A percentile compares a stretch with the other conserved stretches of the same genome.
Conservation (phyloP, 37 sponge, comb jelly and placozoan species). For the Geodia barretti region DNA sequence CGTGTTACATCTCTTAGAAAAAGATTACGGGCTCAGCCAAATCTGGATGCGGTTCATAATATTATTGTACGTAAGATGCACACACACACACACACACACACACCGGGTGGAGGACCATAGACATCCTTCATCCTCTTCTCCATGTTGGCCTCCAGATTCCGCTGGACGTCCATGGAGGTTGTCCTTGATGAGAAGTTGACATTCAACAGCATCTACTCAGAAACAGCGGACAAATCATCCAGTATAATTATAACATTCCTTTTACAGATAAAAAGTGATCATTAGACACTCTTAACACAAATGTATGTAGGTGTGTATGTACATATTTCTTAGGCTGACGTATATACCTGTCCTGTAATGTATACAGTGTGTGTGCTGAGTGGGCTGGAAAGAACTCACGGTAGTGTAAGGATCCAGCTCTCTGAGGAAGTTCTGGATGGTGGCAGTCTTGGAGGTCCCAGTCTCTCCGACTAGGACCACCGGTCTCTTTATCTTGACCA, state of each 20-base stretch:
- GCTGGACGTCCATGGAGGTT: conserved; percentile 97
- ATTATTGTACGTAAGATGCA: too few species aligned
- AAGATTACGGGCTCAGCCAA: too few species aligned
- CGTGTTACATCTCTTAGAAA: too few species aligned
- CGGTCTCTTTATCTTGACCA: conserved; percentile 85
- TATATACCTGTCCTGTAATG: too few species aligned
- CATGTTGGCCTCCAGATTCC: conserved; percentile 95
- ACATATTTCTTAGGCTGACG: too few species aligned
- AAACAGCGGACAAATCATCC: not conserved
- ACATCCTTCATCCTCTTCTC: conserved; percentile 98
- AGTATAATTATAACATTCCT: not conserved
- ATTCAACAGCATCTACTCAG: conserved; percentile 80
- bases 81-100: not conserved
- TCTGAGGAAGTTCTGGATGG: conserved; percentile 89
- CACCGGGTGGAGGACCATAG: conserved; percentile 94
- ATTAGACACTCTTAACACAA: too few species aligned
- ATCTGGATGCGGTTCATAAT: too few species aligned
- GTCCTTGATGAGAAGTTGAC: conserved; percentile 99
- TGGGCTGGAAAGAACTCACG: conserved; percentile 30
- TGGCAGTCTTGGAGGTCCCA: conserved; percentile 98
- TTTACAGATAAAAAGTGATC: too few species aligned
- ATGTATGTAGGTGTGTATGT: too few species aligned
- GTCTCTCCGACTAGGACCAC: conserved; percentile 98
- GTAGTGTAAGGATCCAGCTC: conserved; percentile 78
- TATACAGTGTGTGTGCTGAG: too few species aligned